These are phyloP conservation scores for Pogonomyrmex californicus DNA, from an alignment of 1,140 invertebrate species.

Conservation along the genomic window DNA sequence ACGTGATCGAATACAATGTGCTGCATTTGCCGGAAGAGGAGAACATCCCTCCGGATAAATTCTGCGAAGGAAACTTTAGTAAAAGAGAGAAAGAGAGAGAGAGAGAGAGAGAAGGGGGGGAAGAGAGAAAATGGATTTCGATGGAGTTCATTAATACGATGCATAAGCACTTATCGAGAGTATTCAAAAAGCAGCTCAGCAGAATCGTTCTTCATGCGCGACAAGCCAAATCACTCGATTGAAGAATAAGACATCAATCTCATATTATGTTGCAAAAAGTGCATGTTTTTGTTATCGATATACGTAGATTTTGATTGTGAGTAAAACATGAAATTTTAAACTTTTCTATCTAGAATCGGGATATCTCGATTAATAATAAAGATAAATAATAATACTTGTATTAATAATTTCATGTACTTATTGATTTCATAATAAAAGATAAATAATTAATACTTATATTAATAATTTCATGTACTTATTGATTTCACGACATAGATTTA, in stretches of 20 bases:
- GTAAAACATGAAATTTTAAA: slow-evolving; percentile 35
- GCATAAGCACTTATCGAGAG: slow-evolving; percentile 67
- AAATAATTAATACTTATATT: neutral
- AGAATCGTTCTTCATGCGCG: slow-evolving; percentile 44
- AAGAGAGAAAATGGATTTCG: slow-evolving; percentile 58
- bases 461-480: neutral
- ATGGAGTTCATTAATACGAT: slow-evolving; percentile 64
- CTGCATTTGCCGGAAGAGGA: slow-evolving; percentile 32
- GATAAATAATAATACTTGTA: slow-evolving; percentile 23
- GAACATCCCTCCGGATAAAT: slow-evolving; percentile 36
- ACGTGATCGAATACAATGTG: slow-evolving; percentile 63
- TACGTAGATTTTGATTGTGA: slow-evolving; percentile 58
- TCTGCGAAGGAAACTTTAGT: slow-evolving; percentile 61
- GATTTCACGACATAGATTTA: neutral
- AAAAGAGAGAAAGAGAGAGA: slow-evolving; percentile 54
- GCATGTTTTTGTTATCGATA: slow-evolving; percentile 29
- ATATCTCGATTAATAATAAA: neutral
- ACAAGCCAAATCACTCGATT: slow-evolving; percentile 48
- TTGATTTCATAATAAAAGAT: neutral
- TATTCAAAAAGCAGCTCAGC: slow-evolving; percentile 59
- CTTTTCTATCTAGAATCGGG: slow-evolving; percentile 35
- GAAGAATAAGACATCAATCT: slow-evolving; percentile 45
- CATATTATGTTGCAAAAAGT: slow-evolving; percentile 45
- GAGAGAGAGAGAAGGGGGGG: slow-evolving; percentile 53
- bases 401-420: slow-evolving; percentile 26